Conservation (phyloP, 2,888 invertebrate genomes). For the Acronicta aceris region DNA sequence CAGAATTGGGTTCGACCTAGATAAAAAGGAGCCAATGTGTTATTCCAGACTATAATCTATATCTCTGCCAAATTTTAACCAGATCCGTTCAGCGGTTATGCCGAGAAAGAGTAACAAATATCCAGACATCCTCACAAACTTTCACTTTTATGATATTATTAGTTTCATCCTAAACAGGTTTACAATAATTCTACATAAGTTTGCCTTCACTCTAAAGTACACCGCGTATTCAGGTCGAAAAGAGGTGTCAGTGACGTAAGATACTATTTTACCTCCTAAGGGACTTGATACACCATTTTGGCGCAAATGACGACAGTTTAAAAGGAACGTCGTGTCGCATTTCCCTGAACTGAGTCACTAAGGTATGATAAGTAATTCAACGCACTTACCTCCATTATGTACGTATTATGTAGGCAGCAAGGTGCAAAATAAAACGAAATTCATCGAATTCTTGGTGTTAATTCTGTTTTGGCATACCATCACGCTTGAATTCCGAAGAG, state of each 20-base stretch:
- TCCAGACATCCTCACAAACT: no score
- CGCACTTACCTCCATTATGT: slow-evolving; percentile 4
- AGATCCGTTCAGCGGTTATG: no score
- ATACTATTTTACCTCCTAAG: slow-evolving; percentile 2
- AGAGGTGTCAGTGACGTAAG: not conserved
- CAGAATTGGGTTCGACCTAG: no score
- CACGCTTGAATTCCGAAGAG: no score
- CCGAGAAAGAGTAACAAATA: no score
- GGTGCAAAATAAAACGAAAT: slow-evolving; percentile 24
- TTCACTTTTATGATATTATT: no score
- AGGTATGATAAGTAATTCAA: slow-evolving; percentile 27
- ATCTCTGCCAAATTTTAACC: no score
- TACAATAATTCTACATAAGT: not conserved
- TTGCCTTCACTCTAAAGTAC: not conserved
- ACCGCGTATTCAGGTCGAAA: not conserved
- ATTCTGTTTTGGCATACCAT: slow-evolving; percentile 1
- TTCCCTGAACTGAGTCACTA: slow-evolving; percentile 40
- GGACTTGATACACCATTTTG: slow-evolving; percentile 23
- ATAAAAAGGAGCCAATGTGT: no score
- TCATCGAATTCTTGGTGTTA: slow-evolving; percentile 16
- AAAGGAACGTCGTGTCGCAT: slow-evolving; percentile 21
- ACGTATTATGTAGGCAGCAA: slow-evolving; percentile 2
- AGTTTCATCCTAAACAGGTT: no score
- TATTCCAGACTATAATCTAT: no score
- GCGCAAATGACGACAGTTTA: slow-evolving; percentile 26